Evolutionary conservation across 2,888 invertebrate genomes (phyloP).

Genomic region (Odontomyia ornata): DNA sequence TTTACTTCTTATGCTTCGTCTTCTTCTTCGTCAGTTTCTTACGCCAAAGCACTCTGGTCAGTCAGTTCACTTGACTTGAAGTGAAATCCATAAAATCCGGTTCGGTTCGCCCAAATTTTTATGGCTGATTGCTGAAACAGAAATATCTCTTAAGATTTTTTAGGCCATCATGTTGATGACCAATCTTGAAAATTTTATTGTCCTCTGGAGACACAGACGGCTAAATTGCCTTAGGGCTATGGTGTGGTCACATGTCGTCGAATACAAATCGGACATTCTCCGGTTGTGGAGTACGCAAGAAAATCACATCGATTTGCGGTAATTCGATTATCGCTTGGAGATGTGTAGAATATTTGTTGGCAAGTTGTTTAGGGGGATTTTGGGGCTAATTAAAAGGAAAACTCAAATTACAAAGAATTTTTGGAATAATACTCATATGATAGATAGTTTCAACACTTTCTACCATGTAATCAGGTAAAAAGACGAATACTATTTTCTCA

Average conservation of each 20-base stretch:
- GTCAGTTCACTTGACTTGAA: neutral
- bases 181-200: constrained; percentile 33
- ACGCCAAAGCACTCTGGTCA: neutral
- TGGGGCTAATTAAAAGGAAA: too few species aligned
- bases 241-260: neutral
- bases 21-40: neutral
- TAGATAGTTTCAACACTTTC: too few species aligned
- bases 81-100: constrained; percentile 34
- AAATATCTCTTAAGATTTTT: constrained; percentile 20
- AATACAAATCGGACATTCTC: neutral
- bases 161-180: constrained; percentile 26
- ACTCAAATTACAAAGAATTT: too few species aligned
- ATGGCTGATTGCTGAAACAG: constrained; percentile 17
- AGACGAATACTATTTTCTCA: neutral
- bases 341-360: too few species aligned
- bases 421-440: too few species aligned
- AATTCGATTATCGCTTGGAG: neutral
- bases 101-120: constrained; percentile 23
- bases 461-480: neutral
- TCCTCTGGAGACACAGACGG: neutral
- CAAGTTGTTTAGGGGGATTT: too few species aligned
- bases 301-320: constrained; percentile 24
- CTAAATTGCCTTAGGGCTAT: neutral
- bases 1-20: too few species aligned
- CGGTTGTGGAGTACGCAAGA: neutral